Evolutionary conservation across 2,888 invertebrate species (phyloP).

Genomic region (Nemotelus pantherinus): DNA sequence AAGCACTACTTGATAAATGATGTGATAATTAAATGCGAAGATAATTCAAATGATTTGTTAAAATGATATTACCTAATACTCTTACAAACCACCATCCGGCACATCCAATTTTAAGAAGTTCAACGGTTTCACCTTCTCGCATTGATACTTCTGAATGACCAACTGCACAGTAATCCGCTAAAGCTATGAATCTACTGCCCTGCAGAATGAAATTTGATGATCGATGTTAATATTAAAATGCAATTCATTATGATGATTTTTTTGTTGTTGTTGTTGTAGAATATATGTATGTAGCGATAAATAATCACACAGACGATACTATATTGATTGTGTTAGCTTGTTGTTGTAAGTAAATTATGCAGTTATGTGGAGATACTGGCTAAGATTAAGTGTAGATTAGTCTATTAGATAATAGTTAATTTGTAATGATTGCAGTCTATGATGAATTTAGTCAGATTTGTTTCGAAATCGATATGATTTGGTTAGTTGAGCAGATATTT

Average conservation of each 20-base stretch:
- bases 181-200: conserved; percentile 85
- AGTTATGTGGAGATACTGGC: too few relatives aligned
- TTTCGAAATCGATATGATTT: too few relatives aligned
- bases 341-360: too few relatives aligned
- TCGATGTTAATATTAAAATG: conserved; percentile 20
- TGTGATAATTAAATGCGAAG: too few relatives aligned
- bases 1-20: too few relatives aligned
- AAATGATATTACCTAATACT: conserved; percentile 71
- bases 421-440: too few relatives aligned
- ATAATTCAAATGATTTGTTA: not conserved
- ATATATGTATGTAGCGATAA: not conserved
- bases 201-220: conserved; percentile 53
- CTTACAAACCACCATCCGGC: conserved; percentile 98
- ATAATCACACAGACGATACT: not conserved
- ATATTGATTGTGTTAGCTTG: too few relatives aligned
- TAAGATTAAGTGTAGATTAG: too few relatives aligned
- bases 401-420: too few relatives aligned
- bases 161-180: conserved; percentile 93
- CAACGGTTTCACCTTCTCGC: conserved; percentile 89
- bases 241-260: conserved; percentile 10
- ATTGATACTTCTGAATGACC: conserved; percentile 91
- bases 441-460: too few relatives aligned
- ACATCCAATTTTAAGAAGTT: conserved; percentile 90
- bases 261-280: not conserved
- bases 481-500: too few relatives aligned